Evolutionary conservation across 2,888 invertebrate species (phyloP).

Genomic region (Boloria euphrosyne): DNA sequence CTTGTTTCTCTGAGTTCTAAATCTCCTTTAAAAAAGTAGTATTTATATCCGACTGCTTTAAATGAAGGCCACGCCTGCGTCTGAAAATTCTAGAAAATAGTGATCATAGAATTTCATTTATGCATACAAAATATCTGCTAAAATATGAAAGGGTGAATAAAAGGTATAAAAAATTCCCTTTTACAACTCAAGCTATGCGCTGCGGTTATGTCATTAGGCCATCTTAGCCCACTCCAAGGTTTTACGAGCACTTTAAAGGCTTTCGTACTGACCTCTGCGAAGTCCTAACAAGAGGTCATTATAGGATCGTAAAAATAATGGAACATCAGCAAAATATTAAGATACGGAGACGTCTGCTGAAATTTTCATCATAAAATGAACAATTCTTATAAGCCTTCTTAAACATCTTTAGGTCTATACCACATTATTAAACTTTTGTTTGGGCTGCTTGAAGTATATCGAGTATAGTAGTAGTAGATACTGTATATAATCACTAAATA

Average conservation of each 20-base stretch:
- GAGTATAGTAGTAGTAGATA: too few species aligned
- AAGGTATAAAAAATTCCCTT: slow-evolving; percentile 9
- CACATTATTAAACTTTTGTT: not conserved
- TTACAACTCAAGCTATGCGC: slow-evolving; percentile 8
- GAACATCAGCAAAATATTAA: slow-evolving; percentile 31
- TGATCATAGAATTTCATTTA: too few species aligned
- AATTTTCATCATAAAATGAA: slow-evolving; percentile 14
- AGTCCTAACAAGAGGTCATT: slow-evolving; percentile 39
- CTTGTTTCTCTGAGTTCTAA: too few species aligned
- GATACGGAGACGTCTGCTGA: slow-evolving; percentile 23
- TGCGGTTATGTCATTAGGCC: slow-evolving; percentile 5
- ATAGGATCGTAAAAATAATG: slow-evolving; percentile 41
- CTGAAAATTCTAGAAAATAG: too few species aligned
- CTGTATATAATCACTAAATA: too few species aligned
- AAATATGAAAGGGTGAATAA: slow-evolving; percentile 11
- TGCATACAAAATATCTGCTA: not conserved
- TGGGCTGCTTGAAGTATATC: too few species aligned
- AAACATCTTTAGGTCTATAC: slow-evolving; percentile 1
- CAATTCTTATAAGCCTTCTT: slow-evolving; percentile 3
- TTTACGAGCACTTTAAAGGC: slow-evolving; percentile 45
- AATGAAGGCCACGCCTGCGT: too few species aligned
- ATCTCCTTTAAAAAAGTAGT: too few species aligned
- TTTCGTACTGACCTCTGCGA: slow-evolving; percentile 38
- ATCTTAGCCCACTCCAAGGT: slow-evolving; percentile 31
- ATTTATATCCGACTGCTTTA: too few species aligned